These are phyloP conservation scores for Eulemur mongoz DNA, from an alignment of 2,797 vertebrate genomes.

Conservation along the genomic window DNA sequence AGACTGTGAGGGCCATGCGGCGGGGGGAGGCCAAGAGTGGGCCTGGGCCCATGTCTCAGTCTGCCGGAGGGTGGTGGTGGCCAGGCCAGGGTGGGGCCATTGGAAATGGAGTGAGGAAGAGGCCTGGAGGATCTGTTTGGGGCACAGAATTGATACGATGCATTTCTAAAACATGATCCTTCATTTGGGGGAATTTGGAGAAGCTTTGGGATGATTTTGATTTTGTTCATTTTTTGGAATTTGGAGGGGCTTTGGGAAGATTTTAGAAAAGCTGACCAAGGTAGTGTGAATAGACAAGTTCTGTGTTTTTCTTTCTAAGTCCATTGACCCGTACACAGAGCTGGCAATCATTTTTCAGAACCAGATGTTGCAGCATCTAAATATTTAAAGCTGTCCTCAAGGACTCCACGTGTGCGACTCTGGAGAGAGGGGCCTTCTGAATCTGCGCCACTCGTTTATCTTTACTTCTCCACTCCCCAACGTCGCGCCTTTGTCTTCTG, in stretches of 20 bases:
- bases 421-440: not conserved
- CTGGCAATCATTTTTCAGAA: not conserved
- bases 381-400: constrained; percentile 24
- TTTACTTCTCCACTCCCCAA: not conserved
- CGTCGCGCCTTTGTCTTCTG: not conserved
- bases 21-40: not conserved
- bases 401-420: not conserved
- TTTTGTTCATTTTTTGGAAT: not conserved
- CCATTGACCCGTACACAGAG: not conserved
- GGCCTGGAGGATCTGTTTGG: not conserved
- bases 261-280: not conserved
- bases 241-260: not conserved
- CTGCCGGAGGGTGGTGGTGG: not conserved
- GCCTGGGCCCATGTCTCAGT: not conserved
- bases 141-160: not conserved
- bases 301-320: constrained; percentile 38
- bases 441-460: not conserved
- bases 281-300: not conserved
- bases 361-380: constrained; percentile 28
- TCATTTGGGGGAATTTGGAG: not conserved
- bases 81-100: not conserved
- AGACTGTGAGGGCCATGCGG: not conserved
- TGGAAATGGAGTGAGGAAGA: not conserved
- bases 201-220: not conserved
- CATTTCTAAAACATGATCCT: not conserved